These are phyloP conservation scores for Vanessa tameamea DNA, from an alignment of 1,140 invertebrate genomes.

Conservation along the genomic window DNA sequence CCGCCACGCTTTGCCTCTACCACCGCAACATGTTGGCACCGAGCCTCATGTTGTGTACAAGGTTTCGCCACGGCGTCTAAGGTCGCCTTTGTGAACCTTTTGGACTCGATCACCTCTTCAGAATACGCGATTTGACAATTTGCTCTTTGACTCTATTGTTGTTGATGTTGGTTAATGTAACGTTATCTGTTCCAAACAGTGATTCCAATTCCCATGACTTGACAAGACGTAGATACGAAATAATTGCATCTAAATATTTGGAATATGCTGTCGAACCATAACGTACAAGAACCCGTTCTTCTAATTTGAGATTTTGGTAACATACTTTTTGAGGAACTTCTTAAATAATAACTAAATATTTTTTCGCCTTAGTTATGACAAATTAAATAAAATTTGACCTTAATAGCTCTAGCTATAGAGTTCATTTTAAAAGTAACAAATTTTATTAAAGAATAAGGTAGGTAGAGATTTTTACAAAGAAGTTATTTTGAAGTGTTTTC, in stretches of 20 bases:
- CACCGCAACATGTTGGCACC: not conserved
- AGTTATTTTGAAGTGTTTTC: not conserved
- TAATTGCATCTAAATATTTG: slow-evolving; percentile 38
- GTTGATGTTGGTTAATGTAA: not conserved
- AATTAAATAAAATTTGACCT: not conserved
- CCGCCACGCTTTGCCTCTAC: slow-evolving; percentile 5
- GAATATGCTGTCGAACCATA: slow-evolving; percentile 24
- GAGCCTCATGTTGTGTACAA: not conserved
- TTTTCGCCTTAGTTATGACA: not conserved
- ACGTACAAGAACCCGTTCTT: slow-evolving; percentile 30
- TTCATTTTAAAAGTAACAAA: not conserved
- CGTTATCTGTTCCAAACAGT: not conserved
- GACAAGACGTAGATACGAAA: slow-evolving; percentile 1
- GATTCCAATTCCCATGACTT: slow-evolving; percentile 2
- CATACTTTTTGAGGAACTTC: slow-evolving; percentile 9
- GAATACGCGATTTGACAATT: not conserved
- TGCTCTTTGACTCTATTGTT: not conserved
- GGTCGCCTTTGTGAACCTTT: not conserved
- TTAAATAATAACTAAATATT: slow-evolving; percentile 4
- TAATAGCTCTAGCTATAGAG: not conserved
- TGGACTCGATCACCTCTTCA: not conserved
- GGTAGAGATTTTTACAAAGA: slow-evolving; percentile 1
- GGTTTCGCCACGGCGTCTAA: not conserved
- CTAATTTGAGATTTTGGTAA: not conserved
- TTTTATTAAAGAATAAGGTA: not conserved